Conservation (phyloP, 2,113 vertebrate species). For the Ictalurus furcatus region DNA sequence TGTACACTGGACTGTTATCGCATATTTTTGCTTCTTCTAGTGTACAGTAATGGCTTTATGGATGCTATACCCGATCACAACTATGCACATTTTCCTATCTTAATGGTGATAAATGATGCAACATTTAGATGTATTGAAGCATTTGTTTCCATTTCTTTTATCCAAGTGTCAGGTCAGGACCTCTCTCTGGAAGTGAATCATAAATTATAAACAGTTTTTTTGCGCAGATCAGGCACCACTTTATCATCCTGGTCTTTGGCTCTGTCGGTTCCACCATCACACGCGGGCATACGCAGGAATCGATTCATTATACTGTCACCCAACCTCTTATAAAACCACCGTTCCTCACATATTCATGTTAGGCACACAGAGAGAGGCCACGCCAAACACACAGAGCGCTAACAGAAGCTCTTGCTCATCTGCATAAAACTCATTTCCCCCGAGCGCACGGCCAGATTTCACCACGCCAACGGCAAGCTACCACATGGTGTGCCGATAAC, state of each 20-base stretch:
- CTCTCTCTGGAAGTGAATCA: not conserved
- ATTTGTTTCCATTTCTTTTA: constrained; percentile 3
- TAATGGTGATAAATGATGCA: constrained; percentile 25
- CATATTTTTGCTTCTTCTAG: too few relatives aligned
- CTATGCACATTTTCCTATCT: not conserved
- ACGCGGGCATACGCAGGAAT: constrained; percentile 4
- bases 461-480: constrained; percentile 13
- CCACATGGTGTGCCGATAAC: constrained; percentile 3
- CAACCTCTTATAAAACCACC: constrained; percentile 12
- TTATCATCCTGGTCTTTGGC: constrained; percentile 41
- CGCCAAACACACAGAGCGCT: not conserved
- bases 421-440: constrained; percentile 41
- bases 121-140: not conserved
- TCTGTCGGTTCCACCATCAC: constrained; percentile 11
- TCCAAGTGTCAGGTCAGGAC: not conserved
- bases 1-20: too few relatives aligned
- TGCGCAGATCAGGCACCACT: constrained; percentile 4
- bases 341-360: not conserved
- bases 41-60: too few relatives aligned
- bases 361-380: not conserved
- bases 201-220: constrained; percentile 40
- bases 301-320: constrained; percentile 50
- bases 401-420: constrained; percentile 32
- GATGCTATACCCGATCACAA: too few relatives aligned
- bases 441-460: constrained; percentile 26